phyloP scores from a whole-genome alignment of 2,113 vertebrate species.

The Hyperopisus bebe region DNA sequence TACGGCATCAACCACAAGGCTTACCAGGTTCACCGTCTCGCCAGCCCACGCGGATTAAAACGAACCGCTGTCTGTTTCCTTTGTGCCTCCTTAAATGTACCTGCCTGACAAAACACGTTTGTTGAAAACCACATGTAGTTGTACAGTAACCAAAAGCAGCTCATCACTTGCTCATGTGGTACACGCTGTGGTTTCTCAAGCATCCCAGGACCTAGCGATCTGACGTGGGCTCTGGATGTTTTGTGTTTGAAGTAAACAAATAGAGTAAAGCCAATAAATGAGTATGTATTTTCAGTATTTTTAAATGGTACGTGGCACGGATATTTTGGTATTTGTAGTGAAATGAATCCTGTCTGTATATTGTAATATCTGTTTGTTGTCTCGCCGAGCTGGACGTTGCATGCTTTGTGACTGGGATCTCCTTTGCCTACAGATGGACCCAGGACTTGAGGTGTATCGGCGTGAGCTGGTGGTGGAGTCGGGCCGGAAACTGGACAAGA shows the following conservation, averaged over 20 bases:
- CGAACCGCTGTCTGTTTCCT: not conserved
- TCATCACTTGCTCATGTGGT: not conserved
- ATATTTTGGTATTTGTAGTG: not conserved
- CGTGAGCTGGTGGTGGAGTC: conserved; percentile 81
- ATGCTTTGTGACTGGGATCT: not conserved
- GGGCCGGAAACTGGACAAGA: conserved; percentile 88
- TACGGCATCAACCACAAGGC: conserved; percentile 95
- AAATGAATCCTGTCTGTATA: not conserved
- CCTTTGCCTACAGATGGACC: conserved; percentile 73
- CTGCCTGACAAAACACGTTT: not conserved
- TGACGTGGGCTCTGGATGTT: not conserved
- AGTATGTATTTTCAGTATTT: not conserved
- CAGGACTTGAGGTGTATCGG: conserved; percentile 79
- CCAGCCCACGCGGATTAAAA: not conserved
- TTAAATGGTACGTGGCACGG: not conserved
- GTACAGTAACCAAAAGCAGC: not conserved
- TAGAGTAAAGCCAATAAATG: not conserved
- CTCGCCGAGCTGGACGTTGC: not conserved
- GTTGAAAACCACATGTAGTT: not conserved
- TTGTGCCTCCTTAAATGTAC: not conserved
- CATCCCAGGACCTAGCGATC: not conserved
- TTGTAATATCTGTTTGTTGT: not conserved
- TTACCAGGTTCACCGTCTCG: conserved; percentile 70
- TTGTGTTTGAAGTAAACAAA: not conserved
- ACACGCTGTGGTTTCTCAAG: not conserved